phyloP scores from a whole-genome alignment of 2,888 invertebrate species.

The Sesia apiformis region DNA sequence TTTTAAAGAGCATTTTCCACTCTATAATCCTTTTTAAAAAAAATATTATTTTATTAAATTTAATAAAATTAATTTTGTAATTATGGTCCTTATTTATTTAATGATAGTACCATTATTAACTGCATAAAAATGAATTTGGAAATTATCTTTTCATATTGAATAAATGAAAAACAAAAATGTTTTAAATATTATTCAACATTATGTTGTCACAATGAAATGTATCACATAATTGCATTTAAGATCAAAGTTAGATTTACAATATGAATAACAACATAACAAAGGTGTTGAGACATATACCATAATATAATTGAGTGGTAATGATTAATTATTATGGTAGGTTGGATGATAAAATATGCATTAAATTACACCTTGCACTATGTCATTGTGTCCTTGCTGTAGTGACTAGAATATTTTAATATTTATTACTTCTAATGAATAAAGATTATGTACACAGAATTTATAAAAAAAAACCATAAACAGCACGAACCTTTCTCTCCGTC shows the following conservation, averaged over 20 bases:
- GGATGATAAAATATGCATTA: slow-evolving; percentile 17
- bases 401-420: neutral
- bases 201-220: too few species aligned
- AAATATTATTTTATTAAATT: neutral
- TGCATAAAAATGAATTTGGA: too few species aligned
- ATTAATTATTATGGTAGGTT: slow-evolving; percentile 1
- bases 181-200: too few species aligned
- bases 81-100: neutral
- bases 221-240: too few species aligned
- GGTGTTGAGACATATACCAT: too few species aligned
- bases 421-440: neutral
- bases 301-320: neutral
- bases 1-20: neutral
- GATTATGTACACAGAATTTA: neutral
- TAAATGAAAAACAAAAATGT: too few species aligned
- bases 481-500: slow-evolving; percentile 78
- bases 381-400: neutral
- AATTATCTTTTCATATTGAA: too few species aligned
- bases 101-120: too few species aligned
- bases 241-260: too few species aligned
- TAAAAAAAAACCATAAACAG: neutral
- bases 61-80: neutral
- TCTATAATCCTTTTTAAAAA: too few species aligned
- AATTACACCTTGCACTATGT: slow-evolving; percentile 7
- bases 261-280: too few species aligned